Conservation (phyloP, 1,140 invertebrate genomes). For the Xylocopa sonorina region DNA sequence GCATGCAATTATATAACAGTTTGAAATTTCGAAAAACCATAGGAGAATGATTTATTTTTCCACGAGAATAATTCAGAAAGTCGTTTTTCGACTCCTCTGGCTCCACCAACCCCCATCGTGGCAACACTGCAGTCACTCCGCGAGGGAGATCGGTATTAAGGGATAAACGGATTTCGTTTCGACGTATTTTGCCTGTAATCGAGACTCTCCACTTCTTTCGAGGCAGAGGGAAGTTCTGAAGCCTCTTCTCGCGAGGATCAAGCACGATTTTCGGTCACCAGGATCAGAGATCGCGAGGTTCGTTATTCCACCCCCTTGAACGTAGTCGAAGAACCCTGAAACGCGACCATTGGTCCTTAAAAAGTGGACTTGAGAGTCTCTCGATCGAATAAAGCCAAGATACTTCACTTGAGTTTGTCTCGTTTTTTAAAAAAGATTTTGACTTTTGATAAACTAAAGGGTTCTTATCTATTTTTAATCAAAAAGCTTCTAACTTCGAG, state of each 20-base stretch:
- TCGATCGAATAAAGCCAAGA: slow-evolving; percentile 3
- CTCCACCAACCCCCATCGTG: no score
- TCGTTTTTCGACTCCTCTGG: no score
- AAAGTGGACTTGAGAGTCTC: slow-evolving; percentile 7
- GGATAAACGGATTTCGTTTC: slow-evolving; percentile 76
- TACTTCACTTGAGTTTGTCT: slow-evolving; percentile 28
- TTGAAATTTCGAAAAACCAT: no score
- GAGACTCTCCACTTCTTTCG: slow-evolving; percentile 18
- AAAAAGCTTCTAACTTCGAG: no score
- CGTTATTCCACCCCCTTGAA: slow-evolving; percentile 57
- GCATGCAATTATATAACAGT: no score
- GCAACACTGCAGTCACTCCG: slow-evolving; percentile 5
- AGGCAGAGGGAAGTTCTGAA: slow-evolving; percentile 45
- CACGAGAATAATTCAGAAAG: no score
- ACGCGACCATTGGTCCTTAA: slow-evolving; percentile 20
- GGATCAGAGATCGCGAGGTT: slow-evolving; percentile 62
- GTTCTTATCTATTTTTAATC: no score
- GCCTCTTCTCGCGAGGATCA: slow-evolving; percentile 44
- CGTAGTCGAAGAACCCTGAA: not conserved
- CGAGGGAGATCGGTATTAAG: slow-evolving; percentile 64
- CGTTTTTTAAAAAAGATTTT: no score
- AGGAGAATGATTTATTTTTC: no score
- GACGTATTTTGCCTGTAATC: slow-evolving; percentile 79
- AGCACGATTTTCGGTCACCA: slow-evolving; percentile 61
- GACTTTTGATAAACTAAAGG: no score